phyloP scores from a whole-genome alignment of 2,888 invertebrate genomes.

The Lumbricus terrestris region DNA sequence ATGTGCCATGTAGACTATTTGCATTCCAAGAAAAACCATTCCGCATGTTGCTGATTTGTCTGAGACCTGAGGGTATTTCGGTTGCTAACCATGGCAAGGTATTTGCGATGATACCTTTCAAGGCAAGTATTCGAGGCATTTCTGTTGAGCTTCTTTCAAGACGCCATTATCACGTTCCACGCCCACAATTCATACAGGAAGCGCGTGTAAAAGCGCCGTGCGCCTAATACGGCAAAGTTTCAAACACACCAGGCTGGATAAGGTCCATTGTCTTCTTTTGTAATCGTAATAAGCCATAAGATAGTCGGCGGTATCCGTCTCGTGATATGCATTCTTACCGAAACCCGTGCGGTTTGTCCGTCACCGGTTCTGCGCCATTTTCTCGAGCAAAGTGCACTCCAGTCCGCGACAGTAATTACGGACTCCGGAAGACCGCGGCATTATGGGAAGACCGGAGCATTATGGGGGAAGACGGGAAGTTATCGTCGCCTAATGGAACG shows the following conservation, averaged over 20 bases:
- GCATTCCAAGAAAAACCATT: background rate
- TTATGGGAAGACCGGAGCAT: conserved; percentile 9
- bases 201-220: background rate
- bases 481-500: conserved; percentile 13
- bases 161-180: background rate
- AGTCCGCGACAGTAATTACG: background rate
- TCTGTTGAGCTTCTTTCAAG: background rate
- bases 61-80: background rate
- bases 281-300: background rate
- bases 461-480: conserved; percentile 16
- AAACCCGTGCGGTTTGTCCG: background rate
- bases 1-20: too few species aligned
- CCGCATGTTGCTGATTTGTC: too few species aligned
- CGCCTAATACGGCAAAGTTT: background rate
- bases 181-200: background rate
- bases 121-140: background rate
- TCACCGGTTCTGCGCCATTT: background rate
- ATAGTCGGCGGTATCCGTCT: background rate
- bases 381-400: conserved; percentile 10
- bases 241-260: background rate
- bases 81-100: background rate
- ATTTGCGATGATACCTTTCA: background rate
- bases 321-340: background rate
- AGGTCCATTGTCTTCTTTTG: background rate
- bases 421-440: background rate